Base-by-base conservation (phyloP, 2,888 invertebrate species). In the Ophion obscuratus region DNA sequence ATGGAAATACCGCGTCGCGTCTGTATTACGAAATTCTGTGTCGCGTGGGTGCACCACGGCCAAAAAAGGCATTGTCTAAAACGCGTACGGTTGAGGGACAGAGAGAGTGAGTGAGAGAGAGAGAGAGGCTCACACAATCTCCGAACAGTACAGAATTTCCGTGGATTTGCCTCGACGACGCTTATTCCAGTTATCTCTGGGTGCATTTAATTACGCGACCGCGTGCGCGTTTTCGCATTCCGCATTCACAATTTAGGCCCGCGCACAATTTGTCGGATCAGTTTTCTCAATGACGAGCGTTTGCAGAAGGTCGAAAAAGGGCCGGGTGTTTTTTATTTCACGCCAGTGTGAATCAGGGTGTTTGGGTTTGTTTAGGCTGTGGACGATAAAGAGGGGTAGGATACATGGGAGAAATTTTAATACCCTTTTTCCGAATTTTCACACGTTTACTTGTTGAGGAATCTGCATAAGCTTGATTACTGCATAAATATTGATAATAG, bases 181-280 rank as follows among this genome's bases (percentile, higher is more conserved):
- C 67, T 31, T 64, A 24, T 76, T 78, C 53, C 61, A 20, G 36
- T 70, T 71, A 44, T 75, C 68, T 75, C 61, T 68, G 61, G 75
- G 68, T 14, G 77, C 67, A 53, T 74, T 71, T 76, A 79, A 66
- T 59, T 66, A 53, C 24, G 53, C 53, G 62, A n/a, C 36, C 61
- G 24, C 59, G n/a, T 20, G 20, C 44, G 24, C 62, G 64, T 53
- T 40, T 71, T 66, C 40, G 27, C 62, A 47, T 59, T 70, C 73
- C 79, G 57, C 68, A 27, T 74, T 79, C 75, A 40, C 80, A 47
- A 80, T 85, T 77, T 67, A 68, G 24, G 73, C 47, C 31, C 64
- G 14, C 53, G 53, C 44, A 67, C 83, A 66, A 83, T 85, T 77
- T 61, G 57, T 17, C 53, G 31, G 80, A 83, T 85, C 83, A 85